Evolutionary conservation across 2,888 invertebrate species (phyloP).

Genomic region (Adineta ricciae): DNA sequence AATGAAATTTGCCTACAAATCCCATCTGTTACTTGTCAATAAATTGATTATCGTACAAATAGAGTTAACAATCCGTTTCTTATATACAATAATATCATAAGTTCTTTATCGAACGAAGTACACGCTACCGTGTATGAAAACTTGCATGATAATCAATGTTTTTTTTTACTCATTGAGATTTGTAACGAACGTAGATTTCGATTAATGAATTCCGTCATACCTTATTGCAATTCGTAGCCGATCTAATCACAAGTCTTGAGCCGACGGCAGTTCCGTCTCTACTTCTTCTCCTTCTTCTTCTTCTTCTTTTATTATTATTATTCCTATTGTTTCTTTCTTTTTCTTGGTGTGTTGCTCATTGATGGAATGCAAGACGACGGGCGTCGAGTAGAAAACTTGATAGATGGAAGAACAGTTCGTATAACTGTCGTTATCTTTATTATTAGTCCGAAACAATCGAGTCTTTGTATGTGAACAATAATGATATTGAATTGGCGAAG

Average conservation of each 20-base stretch:
- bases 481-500: background rate
- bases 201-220: background rate
- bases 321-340: background rate
- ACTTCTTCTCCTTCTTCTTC: background rate
- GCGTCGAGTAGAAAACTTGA: background rate
- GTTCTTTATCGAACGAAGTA: no score
- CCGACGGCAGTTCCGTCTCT: background rate
- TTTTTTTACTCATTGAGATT: background rate
- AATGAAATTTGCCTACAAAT: background rate
- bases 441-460: background rate
- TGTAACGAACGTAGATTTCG: background rate
- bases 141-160: no score
- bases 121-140: no score
- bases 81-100: background rate
- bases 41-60: background rate
- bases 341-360: background rate
- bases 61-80: background rate
- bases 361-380: background rate
- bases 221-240: background rate
- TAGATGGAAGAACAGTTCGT: background rate
- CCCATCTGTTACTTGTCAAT: background rate
- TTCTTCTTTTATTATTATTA: background rate
- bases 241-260: background rate
- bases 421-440: background rate
- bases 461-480: background rate